phyloP scores from a whole-genome alignment of 1,140 invertebrate genomes.

The Archivesica marissinica region DNA sequence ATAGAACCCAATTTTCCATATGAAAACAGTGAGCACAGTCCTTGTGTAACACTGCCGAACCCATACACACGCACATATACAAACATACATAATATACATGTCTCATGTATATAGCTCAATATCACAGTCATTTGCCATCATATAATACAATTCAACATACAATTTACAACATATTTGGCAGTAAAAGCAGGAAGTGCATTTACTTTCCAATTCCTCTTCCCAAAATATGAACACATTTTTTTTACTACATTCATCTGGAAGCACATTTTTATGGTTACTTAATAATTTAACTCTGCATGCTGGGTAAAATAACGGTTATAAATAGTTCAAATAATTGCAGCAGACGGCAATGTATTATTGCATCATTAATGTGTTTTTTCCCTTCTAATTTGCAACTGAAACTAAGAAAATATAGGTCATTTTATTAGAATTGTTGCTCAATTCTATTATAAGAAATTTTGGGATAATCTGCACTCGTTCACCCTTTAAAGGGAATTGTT shows the following conservation, averaged over 20 bases:
- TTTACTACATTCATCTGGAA: neutral
- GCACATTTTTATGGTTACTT: slow-evolving; percentile 5
- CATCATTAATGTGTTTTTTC: no score
- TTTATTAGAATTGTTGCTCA: no score
- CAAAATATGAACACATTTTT: slow-evolving; percentile 16
- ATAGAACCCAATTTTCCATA: no score
- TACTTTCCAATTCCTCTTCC: neutral
- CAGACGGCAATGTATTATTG: no score
- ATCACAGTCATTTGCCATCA: slow-evolving; percentile 21
- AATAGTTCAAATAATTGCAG: no score
- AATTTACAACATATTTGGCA: neutral
- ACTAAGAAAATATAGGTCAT: no score
- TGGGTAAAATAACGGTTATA: no score
- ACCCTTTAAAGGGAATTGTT: no score
- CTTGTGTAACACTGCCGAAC: no score
- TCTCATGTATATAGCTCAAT: slow-evolving; percentile 12
- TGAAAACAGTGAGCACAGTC: no score
- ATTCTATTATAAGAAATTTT: neutral
- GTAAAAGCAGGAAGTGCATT: neutral
- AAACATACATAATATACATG: neutral
- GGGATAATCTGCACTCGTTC: neutral
- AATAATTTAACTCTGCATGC: no score
- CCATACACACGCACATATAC: neutral
- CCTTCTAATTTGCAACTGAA: no score
- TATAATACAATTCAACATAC: slow-evolving; percentile 22